Base-by-base conservation (phyloP, 2,888 invertebrate species). In the Mongoloraphidia duomilia region DNA sequence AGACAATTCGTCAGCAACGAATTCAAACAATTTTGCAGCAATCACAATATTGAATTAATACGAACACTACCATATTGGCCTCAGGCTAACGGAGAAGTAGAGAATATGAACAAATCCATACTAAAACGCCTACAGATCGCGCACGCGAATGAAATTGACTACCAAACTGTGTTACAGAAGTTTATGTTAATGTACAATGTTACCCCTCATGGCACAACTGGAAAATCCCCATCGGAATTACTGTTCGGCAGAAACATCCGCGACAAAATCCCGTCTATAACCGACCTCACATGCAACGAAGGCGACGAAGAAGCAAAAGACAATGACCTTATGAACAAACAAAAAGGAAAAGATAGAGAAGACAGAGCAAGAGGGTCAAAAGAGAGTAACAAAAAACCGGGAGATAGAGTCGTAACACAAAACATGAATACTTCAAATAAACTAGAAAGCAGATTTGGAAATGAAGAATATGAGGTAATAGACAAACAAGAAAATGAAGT, bases 121-220 rank as follows among this genome's bases (percentile, higher is more conserved):
- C n/a, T n/a, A n/a, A n/a, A n/a, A n/a, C n/a, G n/a, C n/a, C n/a
- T n/a, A n/a, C n/a, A n/a, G n/a, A n/a, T n/a, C n/a, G n/a, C n/a
- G n/a, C n/a, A n/a, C n/a, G n/a, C n/a, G n/a, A n/a, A n/a, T n/a
- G n/a, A n/a, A 53, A 51, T 12, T 35, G 46, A 54, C 41, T 57
- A 53, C 51, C 50, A 49, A 46, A 49, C 49, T 10, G 53, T 56
- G 38, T 47, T 56, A 44, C 36, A 50, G 12, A 44, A 54, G 46
- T 53, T 39, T 41, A 36, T 42, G 33, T 13, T 53, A 36, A 54
- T 53, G 50, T 53, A 54, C 41, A 54, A 49, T 36, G 49, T 46
- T 39, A 53, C 58, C 34, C 58, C 58, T 8, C 59, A 58, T 49
- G 53, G 57, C 17, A 54, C 54, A 34, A 59, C 60, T 39, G 52